Base-by-base conservation (phyloP, 2,888 invertebrate genomes). In the Lasioglossum pauxillum region DNA sequence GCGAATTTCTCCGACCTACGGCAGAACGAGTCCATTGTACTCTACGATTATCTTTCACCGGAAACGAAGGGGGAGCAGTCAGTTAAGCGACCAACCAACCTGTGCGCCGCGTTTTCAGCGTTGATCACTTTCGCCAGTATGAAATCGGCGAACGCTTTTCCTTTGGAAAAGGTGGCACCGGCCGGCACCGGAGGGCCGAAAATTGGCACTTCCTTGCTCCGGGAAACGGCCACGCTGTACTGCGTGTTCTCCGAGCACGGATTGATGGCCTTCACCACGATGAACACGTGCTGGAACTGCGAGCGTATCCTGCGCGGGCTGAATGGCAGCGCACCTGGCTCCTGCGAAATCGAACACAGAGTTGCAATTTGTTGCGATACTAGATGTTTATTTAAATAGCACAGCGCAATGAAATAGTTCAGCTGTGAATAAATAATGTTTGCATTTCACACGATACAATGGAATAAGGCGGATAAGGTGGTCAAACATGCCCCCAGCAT, bases 271-370 rank as follows among this genome's bases (percentile, higher is more conserved):
- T 98, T 96, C 14, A 99, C 98, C 78, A 99, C 97, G 90, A 99
- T 98, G 95, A 99, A 99, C 53, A 99, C 99, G 95, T 99, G 99
- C 95, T 99, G 99, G 95, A 99, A 99, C 95, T 99, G 99, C 75
- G 99, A 99, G 83, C 99, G 97, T 92, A 99, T 99, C 93, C 98
- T 98, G 93, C 98, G 97, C 78, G 99, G 99, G 82, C 98, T 98
- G 95, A 99, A 99, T 0, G 99, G 98, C 81, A 97, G 96, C 38
- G 99, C 98, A 75, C 98, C 99, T 0, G 98, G 98, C 95, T 98
- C 98, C 96, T 98, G 96, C 7, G 80, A 14, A 49, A 14, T 71
- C 41, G 4, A 71, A 38, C 19, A n/a, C 53, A n/a, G 53, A 53
- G 8, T 49, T 49, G 7, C 23, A 7, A 49, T 44, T 44, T 44